Percentiles rank a stretch among this genome's conserved stretches.
Evolutionary conservation across 2,113 vertebrate genomes (phyloP).

Genomic region (Notarius quadriscutis): DNA sequence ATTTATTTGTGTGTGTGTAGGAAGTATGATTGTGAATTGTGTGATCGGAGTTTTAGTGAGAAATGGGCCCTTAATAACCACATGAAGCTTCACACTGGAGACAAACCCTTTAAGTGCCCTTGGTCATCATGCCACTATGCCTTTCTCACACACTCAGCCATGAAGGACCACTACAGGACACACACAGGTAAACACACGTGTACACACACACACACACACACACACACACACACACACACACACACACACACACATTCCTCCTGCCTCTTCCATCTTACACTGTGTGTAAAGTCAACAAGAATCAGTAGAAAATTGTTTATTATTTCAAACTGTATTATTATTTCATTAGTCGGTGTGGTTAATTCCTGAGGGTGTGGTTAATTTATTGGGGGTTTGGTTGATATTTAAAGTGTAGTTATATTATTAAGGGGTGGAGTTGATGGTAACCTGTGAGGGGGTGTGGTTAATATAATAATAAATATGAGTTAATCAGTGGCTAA

Average conservation of each 20-base stretch:
- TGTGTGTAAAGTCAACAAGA: background rate
- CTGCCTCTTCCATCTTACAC: background rate
- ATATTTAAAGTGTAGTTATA: background rate
- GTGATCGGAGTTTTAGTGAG: slow-evolving; percentile 94
- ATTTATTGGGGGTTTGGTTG: background rate
- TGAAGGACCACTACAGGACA: slow-evolving; percentile 98
- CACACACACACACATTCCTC: background rate
- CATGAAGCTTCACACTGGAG: slow-evolving; percentile 96
- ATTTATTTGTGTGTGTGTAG: too few species aligned
- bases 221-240: slow-evolving; percentile 89
- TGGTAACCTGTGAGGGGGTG: background rate
- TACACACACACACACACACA: slow-evolving; percentile 13
- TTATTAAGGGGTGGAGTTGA: background rate
- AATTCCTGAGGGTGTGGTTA: background rate
- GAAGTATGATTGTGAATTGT: slow-evolving; percentile 77
- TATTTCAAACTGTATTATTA: background rate
- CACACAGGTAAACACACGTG: slow-evolving; percentile 84
- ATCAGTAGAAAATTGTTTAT: background rate
- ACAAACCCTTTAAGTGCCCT: slow-evolving; percentile 93
- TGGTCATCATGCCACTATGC: slow-evolving; percentile 97
- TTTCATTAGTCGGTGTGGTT: background rate
- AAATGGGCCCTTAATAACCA: slow-evolving; percentile 99
- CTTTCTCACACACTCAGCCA: slow-evolving; percentile 94
- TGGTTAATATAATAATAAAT: background rate
- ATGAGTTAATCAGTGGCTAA: background rate